Percentiles rank a stretch among this genome's conserved stretches.
Conservation (phyloP, 2,113 vertebrate genomes). For the Rhabdomys dilectus region DNA sequence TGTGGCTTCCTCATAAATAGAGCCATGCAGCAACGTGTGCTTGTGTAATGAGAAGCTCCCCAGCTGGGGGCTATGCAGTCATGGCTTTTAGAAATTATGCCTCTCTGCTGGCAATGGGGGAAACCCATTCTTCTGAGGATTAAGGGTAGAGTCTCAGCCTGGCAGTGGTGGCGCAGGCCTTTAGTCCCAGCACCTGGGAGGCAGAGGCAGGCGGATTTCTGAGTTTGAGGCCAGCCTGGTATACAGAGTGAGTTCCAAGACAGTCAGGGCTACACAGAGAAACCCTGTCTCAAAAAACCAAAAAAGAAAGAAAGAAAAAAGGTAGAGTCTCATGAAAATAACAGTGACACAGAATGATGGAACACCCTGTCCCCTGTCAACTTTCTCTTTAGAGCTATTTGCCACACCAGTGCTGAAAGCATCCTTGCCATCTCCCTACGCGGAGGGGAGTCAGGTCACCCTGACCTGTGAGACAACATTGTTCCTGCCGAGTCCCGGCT, state of each 20-base stretch:
- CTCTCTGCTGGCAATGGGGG: background rate
- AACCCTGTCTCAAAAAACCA: too few relatives aligned
- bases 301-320: too few relatives aligned
- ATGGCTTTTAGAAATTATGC: background rate
- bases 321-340: background rate
- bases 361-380: background rate
- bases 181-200: too few relatives aligned
- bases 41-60: background rate
- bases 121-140: background rate
- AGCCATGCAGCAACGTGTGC: background rate
- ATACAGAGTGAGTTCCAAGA: too few relatives aligned
- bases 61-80: background rate
- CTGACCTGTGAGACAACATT: constrained; percentile 68
- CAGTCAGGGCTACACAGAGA: too few relatives aligned
- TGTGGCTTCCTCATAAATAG: background rate
- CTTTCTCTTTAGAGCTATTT: constrained; percentile 72
- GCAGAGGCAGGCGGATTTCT: too few relatives aligned
- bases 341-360: background rate
- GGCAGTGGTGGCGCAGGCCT: too few relatives aligned
- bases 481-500: background rate
- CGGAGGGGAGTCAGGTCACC: background rate
- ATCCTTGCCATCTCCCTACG: background rate
- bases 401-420: constrained; percentile 48
- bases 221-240: too few relatives aligned
- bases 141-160: background rate